Evolutionary conservation across 2,113 vertebrate species (phyloP).

Genomic region (Aptenodytes forsteri): DNA sequence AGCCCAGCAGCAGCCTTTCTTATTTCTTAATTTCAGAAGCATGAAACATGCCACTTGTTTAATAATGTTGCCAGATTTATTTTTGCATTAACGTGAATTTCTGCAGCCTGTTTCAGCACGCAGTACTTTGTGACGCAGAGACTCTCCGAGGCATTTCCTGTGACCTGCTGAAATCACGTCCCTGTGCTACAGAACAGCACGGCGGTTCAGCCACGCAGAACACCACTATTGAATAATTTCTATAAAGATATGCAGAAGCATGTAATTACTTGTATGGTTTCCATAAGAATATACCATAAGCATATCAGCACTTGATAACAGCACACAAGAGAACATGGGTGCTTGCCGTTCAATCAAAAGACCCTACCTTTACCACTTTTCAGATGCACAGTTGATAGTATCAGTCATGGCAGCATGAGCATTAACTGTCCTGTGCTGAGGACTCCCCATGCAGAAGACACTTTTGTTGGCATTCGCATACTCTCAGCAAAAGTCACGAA

Average conservation of each 20-base stretch:
- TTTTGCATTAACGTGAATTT: not conserved
- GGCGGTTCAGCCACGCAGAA: rapidly evolving
- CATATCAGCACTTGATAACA: not conserved
- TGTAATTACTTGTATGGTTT: not conserved
- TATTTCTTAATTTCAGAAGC: not conserved
- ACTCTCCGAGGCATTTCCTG: not conserved
- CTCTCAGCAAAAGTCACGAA: not conserved
- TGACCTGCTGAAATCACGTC: not conserved
- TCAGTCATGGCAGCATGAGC: not conserved
- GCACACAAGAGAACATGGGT: not conserved
- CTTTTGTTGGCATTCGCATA: not conserved
- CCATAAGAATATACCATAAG: not conserved
- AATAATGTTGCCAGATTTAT: not conserved
- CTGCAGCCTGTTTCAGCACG: not conserved
- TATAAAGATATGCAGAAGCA: not conserved
- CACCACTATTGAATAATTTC: not conserved
- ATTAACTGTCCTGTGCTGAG: not conserved
- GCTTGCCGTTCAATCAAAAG: not conserved
- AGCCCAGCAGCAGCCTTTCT: not conserved
- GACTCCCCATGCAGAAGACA: not conserved
- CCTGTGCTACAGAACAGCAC: not conserved
- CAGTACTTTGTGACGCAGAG: not conserved
- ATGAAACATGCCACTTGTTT: not conserved
- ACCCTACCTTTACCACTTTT: not conserved
- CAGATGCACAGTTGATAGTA: not conserved